Conservation (phyloP, 2,797 vertebrate genomes). For the Crotalus adamanteus region DNA sequence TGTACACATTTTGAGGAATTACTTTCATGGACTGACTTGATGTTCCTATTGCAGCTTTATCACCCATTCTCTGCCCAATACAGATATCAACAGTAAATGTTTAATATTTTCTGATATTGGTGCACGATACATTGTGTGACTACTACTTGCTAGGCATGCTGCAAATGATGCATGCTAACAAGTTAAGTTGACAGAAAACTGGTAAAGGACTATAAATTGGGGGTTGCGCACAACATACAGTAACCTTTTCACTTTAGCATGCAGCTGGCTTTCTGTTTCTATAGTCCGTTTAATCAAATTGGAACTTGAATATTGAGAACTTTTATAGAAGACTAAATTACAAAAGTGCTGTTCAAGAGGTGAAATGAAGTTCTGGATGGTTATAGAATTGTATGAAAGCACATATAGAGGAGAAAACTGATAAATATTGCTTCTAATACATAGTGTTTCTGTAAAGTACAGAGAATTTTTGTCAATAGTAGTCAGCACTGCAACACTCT, state of each 20-base stretch:
- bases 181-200: neutral
- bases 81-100: neutral
- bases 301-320: conserved; percentile 24
- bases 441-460: conserved; percentile 48
- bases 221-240: conserved; percentile 18
- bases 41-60: conserved; percentile 1
- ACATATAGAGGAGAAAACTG: conserved; percentile 48
- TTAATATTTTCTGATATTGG: neutral
- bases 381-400: conserved; percentile 44
- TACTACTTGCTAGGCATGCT: neutral
- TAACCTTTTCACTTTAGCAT: conserved; percentile 34
- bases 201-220: conserved; percentile 32
- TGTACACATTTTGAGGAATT: neutral
- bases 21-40: neutral
- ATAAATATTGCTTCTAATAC: conserved; percentile 53
- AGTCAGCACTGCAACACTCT: conserved; percentile 17
- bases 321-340: conserved; percentile 46
- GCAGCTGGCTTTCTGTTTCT: conserved; percentile 28
- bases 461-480: conserved; percentile 53
- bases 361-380: conserved; percentile 44
- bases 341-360: conserved; percentile 24
- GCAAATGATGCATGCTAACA: neutral
- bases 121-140: neutral
- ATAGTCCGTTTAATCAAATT: conserved; percentile 30
- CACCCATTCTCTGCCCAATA: neutral